Percentiles rank a stretch among this genome's conserved stretches.
Evolutionary conservation across 2,113 vertebrate species (phyloP).

Genomic region (Tupaia chinensis): DNA sequence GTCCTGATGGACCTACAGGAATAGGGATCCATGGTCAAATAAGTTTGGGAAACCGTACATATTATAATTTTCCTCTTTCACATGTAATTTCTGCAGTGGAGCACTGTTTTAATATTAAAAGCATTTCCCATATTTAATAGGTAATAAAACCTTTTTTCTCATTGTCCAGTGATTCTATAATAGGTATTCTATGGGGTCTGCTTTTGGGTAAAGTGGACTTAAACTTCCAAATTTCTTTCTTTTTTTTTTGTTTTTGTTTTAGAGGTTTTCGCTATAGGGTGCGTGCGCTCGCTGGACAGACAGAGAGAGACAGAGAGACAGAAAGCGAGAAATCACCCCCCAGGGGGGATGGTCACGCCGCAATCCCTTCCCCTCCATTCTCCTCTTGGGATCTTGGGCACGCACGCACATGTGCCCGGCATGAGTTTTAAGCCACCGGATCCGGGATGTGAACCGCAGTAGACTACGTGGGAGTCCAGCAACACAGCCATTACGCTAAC

Average conservation of each 20-base stretch:
- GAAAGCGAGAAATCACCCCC: no score
- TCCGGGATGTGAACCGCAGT: no score
- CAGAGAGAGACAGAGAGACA: no score
- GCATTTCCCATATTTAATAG: background rate
- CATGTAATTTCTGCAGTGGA: background rate
- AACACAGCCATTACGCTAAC: no score
- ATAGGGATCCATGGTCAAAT: background rate
- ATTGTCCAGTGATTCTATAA: rapidly evolving
- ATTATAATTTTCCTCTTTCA: rapidly evolving
- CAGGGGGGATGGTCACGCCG: no score
- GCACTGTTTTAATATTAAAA: background rate
- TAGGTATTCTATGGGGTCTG: background rate
- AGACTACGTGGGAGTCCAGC: no score
- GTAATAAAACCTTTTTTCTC: background rate
- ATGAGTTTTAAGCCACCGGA: no score
- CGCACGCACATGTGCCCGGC: no score
- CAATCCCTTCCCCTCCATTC: no score
- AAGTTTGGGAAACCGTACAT: background rate
- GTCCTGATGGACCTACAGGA: background rate
- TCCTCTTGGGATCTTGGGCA: no score
- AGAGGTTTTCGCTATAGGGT: no score
- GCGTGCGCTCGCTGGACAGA: no score
- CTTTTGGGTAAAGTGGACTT: background rate
- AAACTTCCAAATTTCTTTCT: background rate
- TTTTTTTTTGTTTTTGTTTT: background rate